A percentile compares a stretch with the other conserved stretches of the same genome.
Conservation (phyloP, 92 coral and sea anemone genomes). For the Desmophyllum pertusum region DNA sequence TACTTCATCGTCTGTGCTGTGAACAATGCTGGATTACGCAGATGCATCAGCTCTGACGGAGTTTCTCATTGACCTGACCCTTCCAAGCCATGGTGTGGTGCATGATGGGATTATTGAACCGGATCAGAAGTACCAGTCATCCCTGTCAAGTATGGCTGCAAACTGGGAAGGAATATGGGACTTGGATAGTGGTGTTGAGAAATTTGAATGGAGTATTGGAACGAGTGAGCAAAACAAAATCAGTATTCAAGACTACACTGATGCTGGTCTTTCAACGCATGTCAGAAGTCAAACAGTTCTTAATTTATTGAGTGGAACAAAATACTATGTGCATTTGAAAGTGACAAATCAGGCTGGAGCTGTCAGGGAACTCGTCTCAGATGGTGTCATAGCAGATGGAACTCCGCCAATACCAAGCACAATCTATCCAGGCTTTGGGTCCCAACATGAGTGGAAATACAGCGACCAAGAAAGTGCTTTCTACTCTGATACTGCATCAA, state of each 20-base stretch:
- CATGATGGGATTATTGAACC: conserved; percentile 92
- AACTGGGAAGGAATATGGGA: conserved; percentile 99
- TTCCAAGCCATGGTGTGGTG: conserved; percentile 84
- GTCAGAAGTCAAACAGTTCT: conserved; percentile 63
- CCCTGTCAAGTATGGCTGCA: conserved; percentile 77
- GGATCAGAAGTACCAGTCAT: conserved; percentile 81
- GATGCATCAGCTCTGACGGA: conserved; percentile 84
- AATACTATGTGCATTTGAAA: conserved; percentile 72
- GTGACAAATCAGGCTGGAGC: conserved; percentile 78
- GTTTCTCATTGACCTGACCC: conserved; percentile 80
- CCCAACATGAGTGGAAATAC: conserved; percentile 52
- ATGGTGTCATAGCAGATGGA: conserved; percentile 82
- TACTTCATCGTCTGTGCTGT: conserved; percentile 84
- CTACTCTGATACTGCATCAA: conserved; percentile 52
- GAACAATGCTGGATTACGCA: conserved; percentile 81
- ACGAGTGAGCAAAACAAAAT: conserved; percentile 42
- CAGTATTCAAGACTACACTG: conserved; percentile 58
- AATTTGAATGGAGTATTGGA: conserved; percentile 92
- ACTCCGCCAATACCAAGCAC: conserved; percentile 73
- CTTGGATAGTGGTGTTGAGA: conserved; percentile 80
- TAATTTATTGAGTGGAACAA: conserved; percentile 66
- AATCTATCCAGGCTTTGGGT: conserved; percentile 60
- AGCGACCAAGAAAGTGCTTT: conserved; percentile 31
- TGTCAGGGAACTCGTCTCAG: conserved; percentile 67
- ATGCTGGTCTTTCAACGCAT: conserved; percentile 87